Evolutionary conservation across 2,888 invertebrate genomes (phyloP), one percentile per base, ranked within the genome.

Genomic region (Melolontha melolontha): DNA sequence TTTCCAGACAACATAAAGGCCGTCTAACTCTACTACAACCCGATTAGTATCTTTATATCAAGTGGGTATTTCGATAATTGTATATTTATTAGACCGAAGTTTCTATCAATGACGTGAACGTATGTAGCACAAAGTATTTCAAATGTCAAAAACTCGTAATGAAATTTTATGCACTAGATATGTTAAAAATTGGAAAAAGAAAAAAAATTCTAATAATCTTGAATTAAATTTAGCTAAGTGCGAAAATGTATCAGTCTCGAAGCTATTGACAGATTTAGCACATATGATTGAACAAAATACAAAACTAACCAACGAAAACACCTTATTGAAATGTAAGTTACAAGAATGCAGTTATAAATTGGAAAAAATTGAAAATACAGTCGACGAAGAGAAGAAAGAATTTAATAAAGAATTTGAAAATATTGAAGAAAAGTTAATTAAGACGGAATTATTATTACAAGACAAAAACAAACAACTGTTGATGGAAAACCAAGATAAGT

Each of bases 221-320:
- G 11, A 52, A 12, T 12, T 2, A 10, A 27, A n/a, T 29, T 29
- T 5, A n/a, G 2, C 6, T 11, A 57, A 42, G 2, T 8, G 12
- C 22, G 42, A n/a, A 8, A 42, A 42, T 8, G 2, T 16, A 16
- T 42, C 52, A n/a, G 52, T 66, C 47, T 44, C 64, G 27, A 62
- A 52, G 29, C 47, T 69, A 44, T 50, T 59, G 57, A 22, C 59
- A 2, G 66, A 69, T 47, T 29, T 69, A 14, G 66, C 69, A 11
- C 59, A 66, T 22, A 44, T 59, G 1, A 40, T 52, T 6, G 22
- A 34, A 8, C 66, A 69, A 52, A 69, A 69, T 17, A 59, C 63
- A 14, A 69, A 54, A 40, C n/a, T 69, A 39, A 40, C 59, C 6
- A 63, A 65, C 12, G 57, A 59, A 17, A 69, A 69, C 16, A 29